phyloP scores from a whole-genome alignment of 2,797 vertebrate genomes.

The Aulostomus chinensis region DNA sequence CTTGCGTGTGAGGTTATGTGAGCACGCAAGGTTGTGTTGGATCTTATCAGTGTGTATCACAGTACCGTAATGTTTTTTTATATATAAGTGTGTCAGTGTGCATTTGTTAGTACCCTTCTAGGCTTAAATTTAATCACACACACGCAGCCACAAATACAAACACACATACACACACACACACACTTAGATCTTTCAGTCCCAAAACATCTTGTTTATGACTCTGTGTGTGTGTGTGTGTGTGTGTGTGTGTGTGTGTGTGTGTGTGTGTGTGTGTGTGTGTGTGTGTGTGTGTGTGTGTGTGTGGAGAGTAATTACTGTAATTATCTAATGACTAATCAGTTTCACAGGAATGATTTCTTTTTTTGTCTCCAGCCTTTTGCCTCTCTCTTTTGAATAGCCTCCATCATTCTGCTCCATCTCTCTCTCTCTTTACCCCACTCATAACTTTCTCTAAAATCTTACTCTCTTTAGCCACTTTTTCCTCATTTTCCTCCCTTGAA shows the following conservation, averaged over 20 bases:
- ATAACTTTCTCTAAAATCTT: constrained; percentile 2
- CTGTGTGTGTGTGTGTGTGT: constrained; percentile 1
- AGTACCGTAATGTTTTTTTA: too few species aligned
- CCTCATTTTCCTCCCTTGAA: background rate
- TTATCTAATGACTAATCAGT: constrained; percentile 60
- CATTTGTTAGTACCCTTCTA: too few species aligned
- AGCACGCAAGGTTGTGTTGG: too few species aligned
- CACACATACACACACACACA: constrained; percentile 5
- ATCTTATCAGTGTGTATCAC: too few species aligned
- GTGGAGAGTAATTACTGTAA: constrained; percentile 50
- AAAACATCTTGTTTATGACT: too few species aligned
- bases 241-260: constrained; percentile 4
- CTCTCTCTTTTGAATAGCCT: constrained; percentile 18
- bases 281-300: constrained; percentile 2
- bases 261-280: too few species aligned
- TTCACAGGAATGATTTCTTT: constrained; percentile 31
- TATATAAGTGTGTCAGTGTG: too few species aligned
- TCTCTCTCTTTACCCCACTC: background rate
- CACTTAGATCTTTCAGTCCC: too few species aligned
- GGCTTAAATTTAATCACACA: background rate
- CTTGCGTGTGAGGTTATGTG: too few species aligned
- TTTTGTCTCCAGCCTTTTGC: constrained; percentile 37
- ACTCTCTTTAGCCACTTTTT: background rate
- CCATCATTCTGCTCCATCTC: constrained; percentile 8
- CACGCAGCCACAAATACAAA: constrained; percentile 1